Conservation (phyloP, 2,888 invertebrate species). For the Stenotaenia linearis region DNA sequence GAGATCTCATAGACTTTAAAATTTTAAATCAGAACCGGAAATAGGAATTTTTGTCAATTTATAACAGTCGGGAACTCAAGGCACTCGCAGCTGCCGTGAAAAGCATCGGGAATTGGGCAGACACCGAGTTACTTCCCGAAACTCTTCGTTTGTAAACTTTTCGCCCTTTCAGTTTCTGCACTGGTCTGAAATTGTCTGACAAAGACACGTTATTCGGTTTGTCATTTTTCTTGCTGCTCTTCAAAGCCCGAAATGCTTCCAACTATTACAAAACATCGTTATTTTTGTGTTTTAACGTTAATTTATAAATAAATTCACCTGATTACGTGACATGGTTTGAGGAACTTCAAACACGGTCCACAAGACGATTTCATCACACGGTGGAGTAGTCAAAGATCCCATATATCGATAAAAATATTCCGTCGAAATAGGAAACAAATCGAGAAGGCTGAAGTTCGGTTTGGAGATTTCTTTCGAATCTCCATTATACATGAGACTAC, state of each 20-base stretch:
- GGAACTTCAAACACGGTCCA: neutral
- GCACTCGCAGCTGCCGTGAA: neutral
- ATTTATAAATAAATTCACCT: neutral
- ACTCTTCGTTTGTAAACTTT: neutral
- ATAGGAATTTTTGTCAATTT: neutral
- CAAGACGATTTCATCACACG: neutral
- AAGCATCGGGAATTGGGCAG: neutral
- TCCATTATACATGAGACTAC: neutral
- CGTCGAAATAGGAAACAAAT: neutral
- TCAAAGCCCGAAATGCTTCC: neutral
- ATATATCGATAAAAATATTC: neutral
- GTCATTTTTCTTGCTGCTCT: neutral
- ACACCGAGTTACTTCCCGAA: neutral
- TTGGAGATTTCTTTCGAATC: neutral
- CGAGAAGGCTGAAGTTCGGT: neutral
- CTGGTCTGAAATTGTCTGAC: neutral
- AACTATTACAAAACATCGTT: neutral
- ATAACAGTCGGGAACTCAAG: neutral
- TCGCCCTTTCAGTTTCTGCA: neutral
- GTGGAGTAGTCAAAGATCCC: neutral
- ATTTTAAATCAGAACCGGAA: no score
- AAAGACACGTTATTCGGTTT: neutral
- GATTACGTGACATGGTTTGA: neutral
- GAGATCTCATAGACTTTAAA: neutral
- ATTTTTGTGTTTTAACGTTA: neutral